A percentile compares a stretch with the other conserved stretches of the same genome.
Conservation (phyloP, 2,797 vertebrate species). For the Sebastes baramenuke region DNA sequence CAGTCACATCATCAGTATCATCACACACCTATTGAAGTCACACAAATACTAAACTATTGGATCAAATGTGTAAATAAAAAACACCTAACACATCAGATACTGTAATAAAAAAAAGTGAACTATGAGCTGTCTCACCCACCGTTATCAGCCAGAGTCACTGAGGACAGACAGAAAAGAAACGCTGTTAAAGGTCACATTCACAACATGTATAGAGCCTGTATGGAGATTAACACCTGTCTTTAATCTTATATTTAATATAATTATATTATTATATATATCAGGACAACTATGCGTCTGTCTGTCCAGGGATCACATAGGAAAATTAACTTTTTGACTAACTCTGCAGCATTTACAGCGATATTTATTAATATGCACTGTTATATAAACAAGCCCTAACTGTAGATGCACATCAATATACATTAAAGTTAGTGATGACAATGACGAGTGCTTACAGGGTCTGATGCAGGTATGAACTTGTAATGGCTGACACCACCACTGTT, state of each 20-base stretch:
- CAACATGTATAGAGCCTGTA: not conserved
- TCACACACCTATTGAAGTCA: not conserved
- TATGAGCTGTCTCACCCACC: slow-evolving; percentile 76
- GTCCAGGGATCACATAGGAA: not conserved
- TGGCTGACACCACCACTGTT: slow-evolving; percentile 91
- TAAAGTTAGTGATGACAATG: not conserved
- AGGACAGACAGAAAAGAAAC: slow-evolving; percentile 38
- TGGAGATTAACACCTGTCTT: not conserved
- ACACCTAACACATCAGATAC: not conserved
- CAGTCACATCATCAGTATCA: not conserved
- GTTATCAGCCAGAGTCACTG: slow-evolving; percentile 84
- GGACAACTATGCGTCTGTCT: not conserved
- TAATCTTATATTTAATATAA: not conserved
- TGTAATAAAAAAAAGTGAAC: not conserved
- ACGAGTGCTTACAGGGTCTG: slow-evolving; percentile 80
- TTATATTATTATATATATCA: not conserved
- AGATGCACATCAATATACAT: not conserved
- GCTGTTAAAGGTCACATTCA: not conserved
- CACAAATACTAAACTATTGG: not conserved
- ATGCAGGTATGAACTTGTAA: slow-evolving; percentile 85
- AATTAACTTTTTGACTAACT: not conserved
- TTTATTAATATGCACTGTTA: not conserved
- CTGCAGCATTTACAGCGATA: not conserved
- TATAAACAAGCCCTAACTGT: not conserved
- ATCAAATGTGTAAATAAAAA: not conserved